Percentiles rank a stretch among this genome's conserved stretches.
phyloP scores from a whole-genome alignment of 2,113 vertebrate genomes.

The Thryonomys swinderianus region DNA sequence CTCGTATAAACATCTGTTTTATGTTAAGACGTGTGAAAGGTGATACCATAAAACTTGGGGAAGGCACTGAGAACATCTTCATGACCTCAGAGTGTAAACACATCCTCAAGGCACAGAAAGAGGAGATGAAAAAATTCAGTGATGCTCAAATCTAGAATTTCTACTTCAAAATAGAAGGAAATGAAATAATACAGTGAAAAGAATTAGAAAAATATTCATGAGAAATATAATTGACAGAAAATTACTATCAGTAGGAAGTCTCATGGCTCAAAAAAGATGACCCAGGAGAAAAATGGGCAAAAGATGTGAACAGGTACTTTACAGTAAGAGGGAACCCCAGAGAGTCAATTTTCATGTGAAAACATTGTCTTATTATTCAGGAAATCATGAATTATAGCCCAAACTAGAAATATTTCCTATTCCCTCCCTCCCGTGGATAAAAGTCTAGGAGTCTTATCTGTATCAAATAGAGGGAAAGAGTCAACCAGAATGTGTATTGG shows the following conservation, averaged over 20 bases:
- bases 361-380: neutral
- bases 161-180: neutral
- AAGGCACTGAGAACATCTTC: neutral
- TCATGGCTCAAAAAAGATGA: neutral
- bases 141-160: neutral
- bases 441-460: neutral
- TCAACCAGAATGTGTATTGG: neutral
- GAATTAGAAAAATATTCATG: neutral
- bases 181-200: neutral
- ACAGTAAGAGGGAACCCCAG: neutral
- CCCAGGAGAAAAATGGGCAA: neutral
- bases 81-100: neutral
- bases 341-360: neutral
- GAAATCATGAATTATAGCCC: neutral
- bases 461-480: neutral
- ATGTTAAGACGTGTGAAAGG: neutral
- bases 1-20: neutral
- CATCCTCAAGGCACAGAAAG: neutral
- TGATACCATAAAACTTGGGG: neutral
- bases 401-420: neutral
- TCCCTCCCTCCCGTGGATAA: neutral
- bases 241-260: neutral
- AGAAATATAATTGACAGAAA: conserved; percentile 3
- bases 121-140: neutral
- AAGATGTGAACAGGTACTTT: neutral